Evolutionary conservation across 2,888 invertebrate genomes (phyloP), one percentile per base, ranked within the genome.

Genomic region (Disparrhopalites patrizii): DNA sequence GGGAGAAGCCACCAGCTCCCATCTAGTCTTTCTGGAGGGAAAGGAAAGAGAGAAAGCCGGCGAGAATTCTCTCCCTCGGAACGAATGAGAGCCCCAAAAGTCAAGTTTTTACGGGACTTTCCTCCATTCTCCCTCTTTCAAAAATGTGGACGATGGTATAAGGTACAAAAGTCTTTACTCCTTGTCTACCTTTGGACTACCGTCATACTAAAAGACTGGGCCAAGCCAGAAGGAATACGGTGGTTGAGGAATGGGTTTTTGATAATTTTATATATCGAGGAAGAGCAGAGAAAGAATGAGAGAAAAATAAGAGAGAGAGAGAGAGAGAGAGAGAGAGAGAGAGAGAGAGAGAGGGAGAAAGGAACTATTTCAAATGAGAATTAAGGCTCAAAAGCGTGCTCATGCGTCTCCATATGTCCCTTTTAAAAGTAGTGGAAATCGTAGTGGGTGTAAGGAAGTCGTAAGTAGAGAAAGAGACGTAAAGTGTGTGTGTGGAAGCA

Each of bases 311-410:
- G 18, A 43, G 43, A 43, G 15, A 20, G 5, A 43, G 43, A 43
- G 20, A 20, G 5, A 36, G 3, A 43, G 43, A 15, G 7, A 43
- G 43, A 43, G 7, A 43, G 43, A 43, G 43, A 43, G 43, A 43
- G 7, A 43, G 43, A 15, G 43, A 43, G 20, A 38, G 38, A 4
- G 38, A 18, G 38, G 18, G 38, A 38, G 38, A 38, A 38, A 38
- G 23, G 8, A 23, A 47, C 20, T 47, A 23, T 18, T 47, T 47
- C n/a, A 18, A 47, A n/a, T n/a, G 56, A 33, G 38, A 47, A 47
- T 60, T n/a, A 47, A 47, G 60, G 60, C 47, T 40, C 50, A 13
- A 28, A 58, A 62, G 23, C 62, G 62, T 62, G 62, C 62, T 62
- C 62, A 62, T 62, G 62, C 62, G 62, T 62, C 54, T 38, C 38